Conservation (phyloP, 1,140 invertebrate species). For the Eumaeus atala region DNA sequence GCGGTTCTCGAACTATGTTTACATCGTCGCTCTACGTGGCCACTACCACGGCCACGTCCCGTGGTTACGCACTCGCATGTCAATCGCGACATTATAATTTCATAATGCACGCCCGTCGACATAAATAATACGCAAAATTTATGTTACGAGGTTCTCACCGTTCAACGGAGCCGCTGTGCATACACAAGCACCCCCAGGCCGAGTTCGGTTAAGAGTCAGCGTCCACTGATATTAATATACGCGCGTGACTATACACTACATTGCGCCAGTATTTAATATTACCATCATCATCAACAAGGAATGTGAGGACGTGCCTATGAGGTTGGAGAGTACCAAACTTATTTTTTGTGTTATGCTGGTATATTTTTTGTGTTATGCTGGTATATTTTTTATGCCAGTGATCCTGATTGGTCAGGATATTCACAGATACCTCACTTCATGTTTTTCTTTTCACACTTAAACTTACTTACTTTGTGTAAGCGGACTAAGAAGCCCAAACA, state of each 20-base stretch:
- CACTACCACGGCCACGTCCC: slow-evolving; percentile 9
- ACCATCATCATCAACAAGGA: too few relatives aligned
- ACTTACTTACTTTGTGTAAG: too few relatives aligned
- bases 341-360: too few relatives aligned
- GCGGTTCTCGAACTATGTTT: slow-evolving; percentile 23
- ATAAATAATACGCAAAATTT: slow-evolving; percentile 73
- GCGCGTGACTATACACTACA: slow-evolving; percentile 69
- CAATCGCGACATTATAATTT: slow-evolving; percentile 68
- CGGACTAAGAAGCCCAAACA: too few relatives aligned
- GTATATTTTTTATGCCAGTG: too few relatives aligned
- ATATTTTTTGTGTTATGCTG: too few relatives aligned
- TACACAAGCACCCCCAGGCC: slow-evolving; percentile 60
- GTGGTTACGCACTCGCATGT: slow-evolving; percentile 38
- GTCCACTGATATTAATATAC: slow-evolving; percentile 67
- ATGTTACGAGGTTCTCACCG: slow-evolving; percentile 72
- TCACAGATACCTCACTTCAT: too few relatives aligned
- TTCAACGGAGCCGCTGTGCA: slow-evolving; percentile 53
- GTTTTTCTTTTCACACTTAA: too few relatives aligned
- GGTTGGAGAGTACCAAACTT: too few relatives aligned
- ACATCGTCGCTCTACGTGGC: slow-evolving; percentile 48
- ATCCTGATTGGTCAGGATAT: too few relatives aligned
- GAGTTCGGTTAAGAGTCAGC: slow-evolving; percentile 50
- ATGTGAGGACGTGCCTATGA: too few relatives aligned
- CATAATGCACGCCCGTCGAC: slow-evolving; percentile 68
- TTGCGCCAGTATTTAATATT: slow-evolving; percentile 34